Evolutionary conservation across 1,140 invertebrate species (phyloP).

Genomic region (Limonius californicus): DNA sequence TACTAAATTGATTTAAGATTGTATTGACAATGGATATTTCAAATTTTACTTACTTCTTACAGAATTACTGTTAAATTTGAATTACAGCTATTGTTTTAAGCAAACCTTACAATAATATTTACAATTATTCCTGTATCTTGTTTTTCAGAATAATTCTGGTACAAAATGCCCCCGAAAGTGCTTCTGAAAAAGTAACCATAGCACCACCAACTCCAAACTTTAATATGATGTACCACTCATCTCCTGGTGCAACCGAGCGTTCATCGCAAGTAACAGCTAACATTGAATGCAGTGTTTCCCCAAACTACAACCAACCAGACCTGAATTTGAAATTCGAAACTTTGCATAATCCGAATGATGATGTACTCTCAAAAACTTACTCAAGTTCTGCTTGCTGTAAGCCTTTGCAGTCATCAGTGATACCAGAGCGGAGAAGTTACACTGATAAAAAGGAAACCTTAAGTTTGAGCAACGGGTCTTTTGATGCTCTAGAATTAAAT

Average conservation of each 20-base stretch:
- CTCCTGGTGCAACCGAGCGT: constrained; percentile 27
- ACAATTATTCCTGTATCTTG: constrained; percentile 29
- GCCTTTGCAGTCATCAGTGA: background rate
- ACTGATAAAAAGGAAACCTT: constrained; percentile 1
- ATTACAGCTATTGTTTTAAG: background rate
- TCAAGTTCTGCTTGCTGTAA: background rate
- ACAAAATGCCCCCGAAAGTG: constrained; percentile 87
- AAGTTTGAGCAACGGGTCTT: constrained; percentile 15
- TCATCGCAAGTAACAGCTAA: constrained; percentile 55
- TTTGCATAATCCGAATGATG: background rate
- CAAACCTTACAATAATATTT: constrained; percentile 8
- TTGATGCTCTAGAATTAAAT: constrained; percentile 25
- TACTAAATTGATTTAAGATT: no score
- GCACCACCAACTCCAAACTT: constrained; percentile 53
- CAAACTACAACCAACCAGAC: constrained; percentile 33
- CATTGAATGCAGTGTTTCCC: constrained; percentile 56
- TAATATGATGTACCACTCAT: constrained; percentile 43
- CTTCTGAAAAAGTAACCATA: constrained; percentile 65
- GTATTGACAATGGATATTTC: no score
- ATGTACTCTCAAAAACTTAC: background rate
- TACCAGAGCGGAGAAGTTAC: background rate
- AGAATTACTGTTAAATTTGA: no score
- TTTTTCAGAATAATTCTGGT: constrained; percentile 77
- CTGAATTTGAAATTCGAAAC: constrained; percentile 17
- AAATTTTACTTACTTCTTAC: no score